These are phyloP conservation scores for Zoanthus sociatus DNA, from an alignment of 92 coral and sea anemone species.

Conservation along the genomic window DNA sequence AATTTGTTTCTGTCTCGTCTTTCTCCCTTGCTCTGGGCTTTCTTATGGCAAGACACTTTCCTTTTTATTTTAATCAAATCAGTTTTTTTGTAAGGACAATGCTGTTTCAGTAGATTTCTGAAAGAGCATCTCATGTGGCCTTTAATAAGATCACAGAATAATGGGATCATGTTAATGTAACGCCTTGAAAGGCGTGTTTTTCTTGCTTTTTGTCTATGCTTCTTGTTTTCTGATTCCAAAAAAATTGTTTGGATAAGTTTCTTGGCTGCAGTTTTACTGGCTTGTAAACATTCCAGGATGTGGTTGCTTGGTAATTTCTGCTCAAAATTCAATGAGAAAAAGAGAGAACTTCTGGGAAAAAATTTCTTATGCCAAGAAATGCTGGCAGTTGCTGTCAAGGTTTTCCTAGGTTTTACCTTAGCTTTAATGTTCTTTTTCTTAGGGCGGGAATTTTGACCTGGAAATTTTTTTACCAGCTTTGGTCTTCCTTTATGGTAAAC, in stretches of 20 bases:
- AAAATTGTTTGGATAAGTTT: conserved; percentile 64
- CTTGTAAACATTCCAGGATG: conserved; percentile 53
- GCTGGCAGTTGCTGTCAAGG: neutral
- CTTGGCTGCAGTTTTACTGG: conserved; percentile 65
- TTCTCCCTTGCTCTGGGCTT: neutral
- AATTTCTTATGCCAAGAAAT: conserved; percentile 27
- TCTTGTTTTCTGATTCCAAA: neutral
- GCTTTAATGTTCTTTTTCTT: neutral
- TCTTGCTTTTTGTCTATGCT: neutral
- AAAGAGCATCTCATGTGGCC: conserved; percentile 74
- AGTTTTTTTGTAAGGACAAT: conserved; percentile 52
- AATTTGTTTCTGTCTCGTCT: neutral
- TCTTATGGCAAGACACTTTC: neutral
- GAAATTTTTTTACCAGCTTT: neutral
- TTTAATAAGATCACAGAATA: conserved; percentile 58
- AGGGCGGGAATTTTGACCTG: neutral
- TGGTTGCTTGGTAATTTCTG: conserved; percentile 63
- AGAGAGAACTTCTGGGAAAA: conserved; percentile 36
- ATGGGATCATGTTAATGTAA: conserved; percentile 33
- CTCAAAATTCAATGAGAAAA: conserved; percentile 40
- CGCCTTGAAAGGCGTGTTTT: conserved; percentile 65
- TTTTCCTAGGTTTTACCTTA: neutral
- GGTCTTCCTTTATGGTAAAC: neutral
- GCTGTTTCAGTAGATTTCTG: conserved; percentile 54
- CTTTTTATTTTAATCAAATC: neutral